Evolutionary conservation across 2,888 invertebrate genomes (phyloP), one percentile per base, ranked within the genome.

Genomic region (Heliconius cydno): DNA sequence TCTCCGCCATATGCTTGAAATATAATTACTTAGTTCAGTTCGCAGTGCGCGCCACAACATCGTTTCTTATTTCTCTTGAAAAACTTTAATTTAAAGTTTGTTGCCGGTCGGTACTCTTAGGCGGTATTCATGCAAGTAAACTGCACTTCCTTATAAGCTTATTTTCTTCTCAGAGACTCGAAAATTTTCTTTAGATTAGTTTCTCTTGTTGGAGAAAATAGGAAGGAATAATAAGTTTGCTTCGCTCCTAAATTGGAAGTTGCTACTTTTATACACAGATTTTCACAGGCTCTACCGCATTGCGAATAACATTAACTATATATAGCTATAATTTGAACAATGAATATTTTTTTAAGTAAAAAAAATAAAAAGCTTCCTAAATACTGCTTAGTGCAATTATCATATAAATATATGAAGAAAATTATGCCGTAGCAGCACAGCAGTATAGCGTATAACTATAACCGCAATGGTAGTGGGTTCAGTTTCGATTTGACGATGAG

Each of bases 111-210:
- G 84, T 86, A 85, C 84, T 91, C 86, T 91, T 92, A 89, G 90
- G 90, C 91, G 87, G 90, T 89, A 88, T 90, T 90, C 91, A 91
- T 92, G 90, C 91, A 90, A 89, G 92, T 88, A 91, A 94, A 92
- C 92, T 94, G 92, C 93, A 92, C 89, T 92, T 92, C 91, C 94
- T 92, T 94, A 92, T 93, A 92, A 94, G 94, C 92, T 94, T 92
- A 94, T 94, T 94, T 94, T 94, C 85, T 91, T 92, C 90, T 88
- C 88, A 87, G 91, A 87, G 91, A 91, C 93, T 92, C 91, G 93
- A 94, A 94, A 94, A 94, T 93, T 94, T 94, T 93, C 93, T 94
- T 94, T 94, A 94, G 93, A 94, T 94, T 94, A 95, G 94, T 94
- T 95, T 94, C 92, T 92, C 93, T 94, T 94, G 94, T 94, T 94